Conservation (phyloP, 2,113 vertebrate species). For the Anser brachyrhynchus region DNA sequence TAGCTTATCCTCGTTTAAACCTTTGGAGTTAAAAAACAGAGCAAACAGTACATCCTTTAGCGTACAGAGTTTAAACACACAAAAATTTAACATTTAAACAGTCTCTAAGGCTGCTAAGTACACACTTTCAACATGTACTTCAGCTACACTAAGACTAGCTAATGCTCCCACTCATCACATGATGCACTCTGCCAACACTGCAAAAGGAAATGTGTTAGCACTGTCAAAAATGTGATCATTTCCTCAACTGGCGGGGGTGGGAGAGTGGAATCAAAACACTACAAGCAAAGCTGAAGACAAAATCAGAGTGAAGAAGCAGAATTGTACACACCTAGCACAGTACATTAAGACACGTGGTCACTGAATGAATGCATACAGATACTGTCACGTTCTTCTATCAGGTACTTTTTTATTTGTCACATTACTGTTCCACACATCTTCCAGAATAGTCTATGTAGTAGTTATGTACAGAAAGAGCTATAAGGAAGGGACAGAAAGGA, state of each 20-base stretch:
- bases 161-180: neutral
- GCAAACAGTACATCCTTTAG: neutral
- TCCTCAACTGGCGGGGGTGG: fast-evolving
- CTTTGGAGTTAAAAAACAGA: neutral
- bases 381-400: neutral
- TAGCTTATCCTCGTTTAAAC: neutral
- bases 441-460: neutral
- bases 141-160: neutral
- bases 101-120: neutral
- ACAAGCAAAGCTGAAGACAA: neutral
- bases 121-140: neutral
- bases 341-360: neutral
- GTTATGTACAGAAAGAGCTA: neutral
- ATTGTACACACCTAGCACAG: neutral
- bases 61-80: neutral
- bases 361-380: neutral
- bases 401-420: neutral
- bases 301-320: neutral
- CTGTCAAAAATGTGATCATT: neutral
- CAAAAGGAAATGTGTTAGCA: neutral
- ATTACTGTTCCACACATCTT: neutral
- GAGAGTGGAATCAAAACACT: neutral
- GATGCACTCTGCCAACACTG: neutral
- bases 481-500: neutral
- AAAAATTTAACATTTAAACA: neutral